phyloP scores from a whole-genome alignment of 2,888 invertebrate species.

The Andrena marginata region DNA sequence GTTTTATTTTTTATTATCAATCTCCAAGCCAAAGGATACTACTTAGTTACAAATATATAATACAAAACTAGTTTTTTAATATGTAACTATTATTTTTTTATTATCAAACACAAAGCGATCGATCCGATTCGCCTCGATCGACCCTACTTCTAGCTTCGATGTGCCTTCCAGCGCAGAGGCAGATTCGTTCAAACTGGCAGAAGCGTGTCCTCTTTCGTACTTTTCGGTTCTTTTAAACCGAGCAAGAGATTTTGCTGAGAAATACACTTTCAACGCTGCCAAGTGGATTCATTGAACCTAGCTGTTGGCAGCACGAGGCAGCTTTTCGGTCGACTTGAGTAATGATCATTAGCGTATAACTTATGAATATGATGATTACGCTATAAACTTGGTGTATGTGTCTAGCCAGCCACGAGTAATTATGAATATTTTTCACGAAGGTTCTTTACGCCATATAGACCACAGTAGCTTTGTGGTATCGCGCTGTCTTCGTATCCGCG shows the following conservation, averaged over 20 bases:
- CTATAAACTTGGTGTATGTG: slow-evolving; percentile 13
- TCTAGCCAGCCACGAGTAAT: slow-evolving; percentile 30
- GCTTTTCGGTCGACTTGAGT: slow-evolving; percentile 7
- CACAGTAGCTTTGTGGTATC: neutral
- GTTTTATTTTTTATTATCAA: no score
- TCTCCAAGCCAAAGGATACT: no score
- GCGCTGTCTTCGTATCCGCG: neutral
- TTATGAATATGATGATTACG: slow-evolving; percentile 52
- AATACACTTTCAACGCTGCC: neutral
- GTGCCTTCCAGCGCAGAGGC: neutral
- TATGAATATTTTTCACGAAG: slow-evolving; percentile 33
- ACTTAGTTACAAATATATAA: no score
- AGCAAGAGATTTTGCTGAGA: neutral
- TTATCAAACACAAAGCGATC: no score
- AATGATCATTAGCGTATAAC: slow-evolving; percentile 14
- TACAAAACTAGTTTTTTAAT: no score
- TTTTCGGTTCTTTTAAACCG: neutral
- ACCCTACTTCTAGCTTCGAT: neutral
- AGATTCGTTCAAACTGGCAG: neutral
- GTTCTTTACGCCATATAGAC: neutral
- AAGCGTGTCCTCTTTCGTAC: neutral
- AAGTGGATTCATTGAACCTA: slow-evolving; percentile 8
- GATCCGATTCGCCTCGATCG: no score
- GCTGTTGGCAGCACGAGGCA: neutral
- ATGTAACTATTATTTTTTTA: no score